Base-by-base conservation (phyloP, 2,797 vertebrate species). In the Clamator glandarius region DNA sequence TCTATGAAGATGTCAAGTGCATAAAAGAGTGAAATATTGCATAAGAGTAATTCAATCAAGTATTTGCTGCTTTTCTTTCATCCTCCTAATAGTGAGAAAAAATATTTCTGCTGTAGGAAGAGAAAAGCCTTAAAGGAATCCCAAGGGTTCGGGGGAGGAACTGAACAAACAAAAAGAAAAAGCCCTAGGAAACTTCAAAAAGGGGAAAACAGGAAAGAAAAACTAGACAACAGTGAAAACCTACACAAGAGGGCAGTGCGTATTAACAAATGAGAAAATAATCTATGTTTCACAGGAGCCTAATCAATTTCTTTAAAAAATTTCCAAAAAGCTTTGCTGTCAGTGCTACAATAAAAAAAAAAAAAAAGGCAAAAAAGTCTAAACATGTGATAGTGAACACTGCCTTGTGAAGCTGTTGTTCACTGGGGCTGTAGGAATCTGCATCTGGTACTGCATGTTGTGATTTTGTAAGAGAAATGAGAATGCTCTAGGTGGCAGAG, bases 161-260 rank as follows among this genome's bases (percentile, higher is more conserved):
- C 12, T 11, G 54, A 74, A 59, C 0, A 0, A 31, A 25, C 31
- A n/a, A 4, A n/a, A 46, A n/a, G 20, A 28, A 17, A 25, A 15
- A 42, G 41, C 0, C 2, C 3, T 15, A 72, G 17, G 5, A 69
- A 93, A 83, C 35, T 62, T 33, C 12, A 61, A 39, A 57, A 92
- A 62, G 3, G n/a, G n/a, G 24, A 70, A 87, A 85, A 14, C 9
- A 12, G 15, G n/a, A 85, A 67, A 6, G 20, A 29, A 92, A 12
- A 42, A 9, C 8, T 19, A 61, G 28, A 93, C 8, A 82, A 77
- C 9, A 66, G 9, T 0, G 4, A 87, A 83, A 93, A 28, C 2
- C 9, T 21, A 15, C 96, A 96, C 93, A 87, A 96, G 96, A 89
- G 89, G 94, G 96, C 95, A 96, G 90, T 94, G 76, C 69, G 44